A percentile compares a stretch with the other conserved stretches of the same genome.
phyloP scores from a whole-genome alignment of 2,113 vertebrate species.

The Leptocoma aspasia region DNA sequence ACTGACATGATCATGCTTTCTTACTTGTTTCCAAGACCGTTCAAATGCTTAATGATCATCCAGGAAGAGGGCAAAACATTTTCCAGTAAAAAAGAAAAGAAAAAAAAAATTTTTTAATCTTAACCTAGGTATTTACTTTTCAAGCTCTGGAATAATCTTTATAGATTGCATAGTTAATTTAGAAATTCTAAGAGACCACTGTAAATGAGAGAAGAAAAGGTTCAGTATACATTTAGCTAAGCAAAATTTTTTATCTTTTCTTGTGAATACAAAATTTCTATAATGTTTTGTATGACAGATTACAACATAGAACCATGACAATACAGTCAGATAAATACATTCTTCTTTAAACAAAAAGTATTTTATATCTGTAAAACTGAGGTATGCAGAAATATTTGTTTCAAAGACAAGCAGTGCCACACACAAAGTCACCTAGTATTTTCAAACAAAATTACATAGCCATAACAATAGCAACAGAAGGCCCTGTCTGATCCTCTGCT shows the following conservation, averaged over 20 bases:
- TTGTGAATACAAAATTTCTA: neutral
- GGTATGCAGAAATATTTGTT: neutral
- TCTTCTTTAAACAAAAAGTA: neutral
- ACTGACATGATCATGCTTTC: neutral
- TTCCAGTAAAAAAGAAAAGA: neutral
- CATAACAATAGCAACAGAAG: neutral
- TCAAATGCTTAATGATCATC: neutral
- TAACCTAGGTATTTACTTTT: neutral
- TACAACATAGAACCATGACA: neutral
- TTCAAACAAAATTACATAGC: neutral
- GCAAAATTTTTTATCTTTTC: neutral
- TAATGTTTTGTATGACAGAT: neutral
- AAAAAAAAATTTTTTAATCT: neutral
- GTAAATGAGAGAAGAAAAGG: neutral
- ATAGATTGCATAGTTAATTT: neutral
- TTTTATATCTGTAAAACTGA: neutral
- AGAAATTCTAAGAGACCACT: neutral
- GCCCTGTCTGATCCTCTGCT: neutral
- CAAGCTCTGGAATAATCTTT: neutral
- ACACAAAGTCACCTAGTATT: neutral
- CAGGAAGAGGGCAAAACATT: neutral
- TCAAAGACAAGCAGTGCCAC: neutral
- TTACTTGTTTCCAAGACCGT: neutral
- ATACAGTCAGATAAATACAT: neutral
- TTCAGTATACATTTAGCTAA: neutral